Evolutionary conservation across 2,888 invertebrate genomes (phyloP).

Genomic region (Disparrhopalites patrizii): DNA sequence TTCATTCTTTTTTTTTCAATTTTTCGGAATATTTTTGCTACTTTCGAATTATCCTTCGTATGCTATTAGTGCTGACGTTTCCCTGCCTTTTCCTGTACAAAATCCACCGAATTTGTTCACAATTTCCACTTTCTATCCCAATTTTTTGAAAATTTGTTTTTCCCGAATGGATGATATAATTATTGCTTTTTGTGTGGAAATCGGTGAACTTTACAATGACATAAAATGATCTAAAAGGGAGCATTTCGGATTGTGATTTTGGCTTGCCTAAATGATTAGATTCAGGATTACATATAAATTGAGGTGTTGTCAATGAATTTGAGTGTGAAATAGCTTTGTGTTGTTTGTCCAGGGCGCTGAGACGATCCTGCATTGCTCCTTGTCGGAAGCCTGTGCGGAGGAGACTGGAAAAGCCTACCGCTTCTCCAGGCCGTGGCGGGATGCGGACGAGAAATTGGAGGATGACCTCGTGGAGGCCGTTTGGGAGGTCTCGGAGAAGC

Average conservation of each 20-base stretch:
- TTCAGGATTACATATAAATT: too few species aligned
- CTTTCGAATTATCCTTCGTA: too few species aligned
- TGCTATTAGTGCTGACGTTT: too few species aligned
- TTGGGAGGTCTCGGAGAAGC: slow-evolving; percentile 68
- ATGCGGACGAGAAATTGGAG: slow-evolving; percentile 33
- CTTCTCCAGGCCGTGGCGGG: slow-evolving; percentile 51
- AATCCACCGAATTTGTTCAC: too few species aligned
- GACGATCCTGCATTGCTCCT: slow-evolving; percentile 73
- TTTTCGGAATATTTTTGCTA: too few species aligned
- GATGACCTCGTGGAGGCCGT: slow-evolving; percentile 60
- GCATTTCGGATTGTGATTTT: too few species aligned
- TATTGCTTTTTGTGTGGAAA: background rate
- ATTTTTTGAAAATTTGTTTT: background rate
- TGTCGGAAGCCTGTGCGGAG: slow-evolving; percentile 62
- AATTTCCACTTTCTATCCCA: too few species aligned
- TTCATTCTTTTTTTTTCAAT: too few species aligned
- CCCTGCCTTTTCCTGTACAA: too few species aligned
- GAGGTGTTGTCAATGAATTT: too few species aligned
- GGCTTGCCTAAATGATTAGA: too few species aligned
- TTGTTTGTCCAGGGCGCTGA: slow-evolving; percentile 64
- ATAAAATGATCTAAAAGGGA: background rate
- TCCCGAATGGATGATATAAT: background rate
- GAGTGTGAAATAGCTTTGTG: background rate
- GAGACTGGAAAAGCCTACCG: slow-evolving; percentile 72
- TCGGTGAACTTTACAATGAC: background rate